Conservation (phyloP, 2,797 vertebrate genomes). For the Poecile montanus region DNA sequence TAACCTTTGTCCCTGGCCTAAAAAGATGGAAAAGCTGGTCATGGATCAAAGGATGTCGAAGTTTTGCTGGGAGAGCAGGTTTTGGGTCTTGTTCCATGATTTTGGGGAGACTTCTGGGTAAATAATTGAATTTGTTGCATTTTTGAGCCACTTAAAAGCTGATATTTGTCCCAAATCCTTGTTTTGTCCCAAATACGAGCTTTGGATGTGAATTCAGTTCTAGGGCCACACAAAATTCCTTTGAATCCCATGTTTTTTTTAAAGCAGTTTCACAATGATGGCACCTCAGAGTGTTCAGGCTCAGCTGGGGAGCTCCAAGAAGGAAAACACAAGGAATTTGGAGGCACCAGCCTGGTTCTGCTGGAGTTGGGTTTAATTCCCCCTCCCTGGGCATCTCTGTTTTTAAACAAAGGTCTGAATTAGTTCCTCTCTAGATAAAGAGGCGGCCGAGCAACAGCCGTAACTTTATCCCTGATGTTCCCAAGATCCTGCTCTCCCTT, state of each 20-base stretch:
- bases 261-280: background rate
- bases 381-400: too few relatives aligned
- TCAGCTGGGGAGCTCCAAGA: background rate
- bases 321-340: background rate
- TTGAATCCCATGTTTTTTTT: background rate
- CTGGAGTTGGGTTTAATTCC: background rate
- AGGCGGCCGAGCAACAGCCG: background rate
- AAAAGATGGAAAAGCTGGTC: background rate
- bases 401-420: background rate
- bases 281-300: background rate
- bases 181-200: background rate
- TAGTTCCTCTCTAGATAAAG: background rate
- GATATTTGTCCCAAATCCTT: background rate
- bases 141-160: rapidly evolving
- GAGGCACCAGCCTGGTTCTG: background rate
- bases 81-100: background rate
- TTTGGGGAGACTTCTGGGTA: background rate
- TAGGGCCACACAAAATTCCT: background rate
- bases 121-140: background rate
- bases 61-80: background rate
- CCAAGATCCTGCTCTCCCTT: background rate
- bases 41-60: background rate
- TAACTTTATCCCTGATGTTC: background rate
- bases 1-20: rapidly evolving
- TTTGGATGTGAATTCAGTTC: rapidly evolving